Conservation (phyloP, 2,797 vertebrate genomes). For the Rhinella marina region DNA sequence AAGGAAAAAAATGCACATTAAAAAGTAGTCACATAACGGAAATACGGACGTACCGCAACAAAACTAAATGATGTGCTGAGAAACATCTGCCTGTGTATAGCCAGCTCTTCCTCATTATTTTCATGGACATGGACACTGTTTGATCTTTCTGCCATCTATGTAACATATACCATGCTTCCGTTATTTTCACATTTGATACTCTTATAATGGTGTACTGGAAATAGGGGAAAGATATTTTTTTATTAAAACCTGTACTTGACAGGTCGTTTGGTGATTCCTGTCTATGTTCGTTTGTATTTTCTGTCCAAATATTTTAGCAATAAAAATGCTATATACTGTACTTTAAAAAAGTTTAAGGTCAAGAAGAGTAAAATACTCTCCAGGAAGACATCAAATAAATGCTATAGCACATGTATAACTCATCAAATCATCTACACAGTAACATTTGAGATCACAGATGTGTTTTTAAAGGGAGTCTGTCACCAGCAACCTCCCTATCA, state of each 20-base stretch:
- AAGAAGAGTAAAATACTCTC: background rate
- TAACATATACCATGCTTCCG: slow-evolving; percentile 31
- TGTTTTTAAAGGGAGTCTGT: too few relatives aligned
- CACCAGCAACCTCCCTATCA: too few relatives aligned
- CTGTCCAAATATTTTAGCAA: background rate
- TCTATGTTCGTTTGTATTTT: background rate
- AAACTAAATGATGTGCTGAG: slow-evolving; percentile 11
- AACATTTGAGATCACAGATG: too few relatives aligned
- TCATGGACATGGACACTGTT: slow-evolving; percentile 16
- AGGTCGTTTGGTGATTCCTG: slow-evolving; percentile 8
- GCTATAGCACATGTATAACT: background rate
- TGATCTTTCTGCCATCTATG: slow-evolving; percentile 39
- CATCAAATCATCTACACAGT: background rate
- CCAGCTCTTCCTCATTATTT: slow-evolving; percentile 19
- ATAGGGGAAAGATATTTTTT: slow-evolving; percentile 6
- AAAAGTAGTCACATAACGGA: slow-evolving; percentile 11
- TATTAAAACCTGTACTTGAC: slow-evolving; percentile 27
- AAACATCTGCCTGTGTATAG: slow-evolving; percentile 36
- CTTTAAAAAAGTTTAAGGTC: background rate
- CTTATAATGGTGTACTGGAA: slow-evolving; percentile 30
- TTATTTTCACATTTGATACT: slow-evolving; percentile 20
- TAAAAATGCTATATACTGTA: background rate
- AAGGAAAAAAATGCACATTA: slow-evolving; percentile 12
- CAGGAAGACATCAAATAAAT: background rate
- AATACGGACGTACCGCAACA: slow-evolving; percentile 20